Conservation (phyloP, 1,140 invertebrate genomes). For the Antheraea pernyi region DNA sequence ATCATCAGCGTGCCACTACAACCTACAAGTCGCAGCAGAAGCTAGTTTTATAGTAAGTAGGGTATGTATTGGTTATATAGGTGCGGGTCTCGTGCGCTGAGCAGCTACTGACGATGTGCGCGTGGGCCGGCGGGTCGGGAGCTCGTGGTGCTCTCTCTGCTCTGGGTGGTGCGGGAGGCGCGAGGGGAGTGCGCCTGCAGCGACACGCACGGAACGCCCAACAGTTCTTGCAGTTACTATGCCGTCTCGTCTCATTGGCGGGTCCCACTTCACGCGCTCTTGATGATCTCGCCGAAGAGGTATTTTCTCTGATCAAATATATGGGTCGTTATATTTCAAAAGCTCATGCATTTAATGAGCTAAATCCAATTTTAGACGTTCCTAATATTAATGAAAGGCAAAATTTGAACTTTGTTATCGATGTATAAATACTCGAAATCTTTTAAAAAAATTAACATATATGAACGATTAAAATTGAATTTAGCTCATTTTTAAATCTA, state of each 20-base stretch:
- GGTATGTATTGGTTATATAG: slow-evolving; percentile 24
- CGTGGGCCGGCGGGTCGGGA: slow-evolving; percentile 65
- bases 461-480: too few relatives aligned
- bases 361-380: too few relatives aligned
- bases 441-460: too few relatives aligned
- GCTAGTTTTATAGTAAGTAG: too few relatives aligned
- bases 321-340: slow-evolving; percentile 12
- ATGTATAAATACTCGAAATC: too few relatives aligned
- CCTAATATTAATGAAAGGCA: too few relatives aligned
- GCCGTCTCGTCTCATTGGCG: slow-evolving; percentile 66
- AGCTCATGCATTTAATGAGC: too few relatives aligned
- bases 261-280: slow-evolving; percentile 55
- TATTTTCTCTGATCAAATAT: slow-evolving; percentile 12
- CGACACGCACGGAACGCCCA: slow-evolving; percentile 58
- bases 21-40: too few relatives aligned
- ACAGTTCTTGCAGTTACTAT: slow-evolving; percentile 72
- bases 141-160: slow-evolving; percentile 52
- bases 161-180: slow-evolving; percentile 48
- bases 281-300: slow-evolving; percentile 56
- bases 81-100: slow-evolving; percentile 70
- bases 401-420: too few relatives aligned
- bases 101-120: slow-evolving; percentile 69
- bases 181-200: slow-evolving; percentile 42
- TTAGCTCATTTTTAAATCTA: too few relatives aligned
- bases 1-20: too few relatives aligned